Percentiles rank a stretch among this genome's conserved stretches.
Evolutionary conservation across 1,140 invertebrate species (phyloP).

Genomic region (Drosophila dunni): DNA sequence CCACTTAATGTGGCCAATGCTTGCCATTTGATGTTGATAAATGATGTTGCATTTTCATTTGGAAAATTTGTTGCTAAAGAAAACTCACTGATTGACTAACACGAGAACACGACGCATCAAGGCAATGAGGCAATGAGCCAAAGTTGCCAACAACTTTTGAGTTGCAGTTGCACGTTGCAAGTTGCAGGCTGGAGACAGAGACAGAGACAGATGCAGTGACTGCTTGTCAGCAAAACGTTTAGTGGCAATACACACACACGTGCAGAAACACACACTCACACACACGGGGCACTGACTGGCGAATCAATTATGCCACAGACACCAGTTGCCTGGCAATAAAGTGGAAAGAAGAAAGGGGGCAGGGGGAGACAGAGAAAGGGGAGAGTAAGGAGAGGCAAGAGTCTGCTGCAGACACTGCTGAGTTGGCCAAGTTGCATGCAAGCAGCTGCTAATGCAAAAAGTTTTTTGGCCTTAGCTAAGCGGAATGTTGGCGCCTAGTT

Average conservation of each 20-base stretch:
- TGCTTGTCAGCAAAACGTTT: conserved; percentile 81
- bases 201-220: conserved; percentile 60
- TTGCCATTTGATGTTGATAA: conserved; percentile 78
- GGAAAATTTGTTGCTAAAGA: conserved; percentile 78
- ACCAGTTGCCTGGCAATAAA: conserved; percentile 56
- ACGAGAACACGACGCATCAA: conserved; percentile 46
- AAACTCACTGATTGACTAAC: conserved; percentile 81
- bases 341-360: conserved; percentile 20
- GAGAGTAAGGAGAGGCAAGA: not conserved
- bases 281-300: conserved; percentile 52
- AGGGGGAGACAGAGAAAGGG: conserved; percentile 12
- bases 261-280: conserved; percentile 44
- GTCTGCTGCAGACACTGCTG: conserved; percentile 24
- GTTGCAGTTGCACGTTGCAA: conserved; percentile 11
- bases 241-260: conserved; percentile 66
- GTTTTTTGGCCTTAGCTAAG: conserved; percentile 53
- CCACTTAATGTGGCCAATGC: conserved; percentile 59
- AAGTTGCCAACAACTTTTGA: conserved; percentile 6
- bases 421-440: conserved; percentile 45
- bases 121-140: conserved; percentile 28
- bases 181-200: conserved; percentile 25
- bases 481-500: conserved; percentile 40
- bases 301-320: conserved; percentile 80
- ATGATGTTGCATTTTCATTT: conserved; percentile 83
- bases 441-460: conserved; percentile 76